A percentile compares a stretch with the other conserved stretches of the same genome.
These are phyloP conservation scores for Ctenodactylus gundi DNA, from an alignment of 2,113 vertebrate species.

Conservation along the genomic window DNA sequence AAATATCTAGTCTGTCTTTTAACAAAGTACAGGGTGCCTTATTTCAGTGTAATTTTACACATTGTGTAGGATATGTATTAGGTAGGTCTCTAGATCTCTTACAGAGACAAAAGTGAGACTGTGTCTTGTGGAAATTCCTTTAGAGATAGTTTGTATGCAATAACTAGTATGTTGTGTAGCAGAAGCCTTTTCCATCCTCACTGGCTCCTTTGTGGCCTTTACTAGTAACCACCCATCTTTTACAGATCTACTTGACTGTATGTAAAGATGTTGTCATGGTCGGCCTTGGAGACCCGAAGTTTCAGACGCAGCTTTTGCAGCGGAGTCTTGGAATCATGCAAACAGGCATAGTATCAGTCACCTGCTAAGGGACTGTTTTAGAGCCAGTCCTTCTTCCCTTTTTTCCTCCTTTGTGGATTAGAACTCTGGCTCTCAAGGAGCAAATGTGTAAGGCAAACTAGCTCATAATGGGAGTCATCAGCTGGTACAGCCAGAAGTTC, in stretches of 20 bases:
- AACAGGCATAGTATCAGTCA: conserved; percentile 82
- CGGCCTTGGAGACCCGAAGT: conserved; percentile 85
- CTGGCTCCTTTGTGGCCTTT: neutral
- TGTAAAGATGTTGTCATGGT: conserved; percentile 90
- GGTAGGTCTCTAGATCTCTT: neutral
- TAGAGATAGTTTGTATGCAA: neutral
- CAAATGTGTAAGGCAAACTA: neutral
- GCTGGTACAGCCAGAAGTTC: neutral
- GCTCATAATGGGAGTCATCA: neutral
- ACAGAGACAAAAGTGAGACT: neutral
- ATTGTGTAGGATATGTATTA: neutral
- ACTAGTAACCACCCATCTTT: neutral
- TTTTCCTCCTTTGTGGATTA: neutral
- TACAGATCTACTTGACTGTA: conserved; percentile 88
- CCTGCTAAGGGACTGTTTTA: neutral
- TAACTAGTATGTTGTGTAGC: neutral
- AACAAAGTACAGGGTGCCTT: neutral
- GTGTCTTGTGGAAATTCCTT: neutral
- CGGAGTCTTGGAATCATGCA: conserved; percentile 85
- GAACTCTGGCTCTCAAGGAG: neutral
- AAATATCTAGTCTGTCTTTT: neutral
- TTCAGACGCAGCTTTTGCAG: conserved; percentile 87
- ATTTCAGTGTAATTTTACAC: neutral
- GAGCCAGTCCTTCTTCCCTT: neutral
- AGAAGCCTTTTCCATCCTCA: neutral